Conservation (phyloP, 2,113 vertebrate species). For the Echinops telfairi region DNA sequence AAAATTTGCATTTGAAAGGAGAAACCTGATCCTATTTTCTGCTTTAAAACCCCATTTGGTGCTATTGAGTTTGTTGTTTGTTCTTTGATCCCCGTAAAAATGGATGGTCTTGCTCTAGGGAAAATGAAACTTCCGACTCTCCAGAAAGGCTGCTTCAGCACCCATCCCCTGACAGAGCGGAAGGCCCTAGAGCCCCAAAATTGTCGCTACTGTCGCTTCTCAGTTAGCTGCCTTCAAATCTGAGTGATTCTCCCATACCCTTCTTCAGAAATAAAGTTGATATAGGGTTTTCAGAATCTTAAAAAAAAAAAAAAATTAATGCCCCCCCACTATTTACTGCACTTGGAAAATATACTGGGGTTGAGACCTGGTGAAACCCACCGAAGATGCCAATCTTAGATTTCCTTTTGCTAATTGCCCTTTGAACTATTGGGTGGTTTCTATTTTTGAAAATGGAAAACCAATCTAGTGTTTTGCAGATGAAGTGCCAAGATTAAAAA, state of each 20-base stretch:
- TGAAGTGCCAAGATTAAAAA: not conserved
- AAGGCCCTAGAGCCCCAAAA: not conserved
- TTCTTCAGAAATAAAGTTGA: constrained; percentile 80
- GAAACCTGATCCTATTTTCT: constrained; percentile 83
- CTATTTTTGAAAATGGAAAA: not conserved
- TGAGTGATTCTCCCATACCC: constrained; percentile 52
- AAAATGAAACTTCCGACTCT: constrained; percentile 57
- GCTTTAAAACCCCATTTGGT: constrained; percentile 86
- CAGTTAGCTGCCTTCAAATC: constrained; percentile 54
- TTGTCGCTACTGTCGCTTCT: constrained; percentile 43
- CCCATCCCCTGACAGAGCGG: not conserved
- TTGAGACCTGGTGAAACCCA: not conserved
- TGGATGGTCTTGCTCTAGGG: constrained; percentile 60
- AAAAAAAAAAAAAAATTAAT: constrained; percentile 11
- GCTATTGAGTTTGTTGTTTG: constrained; percentile 84
- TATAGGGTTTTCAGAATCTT: constrained; percentile 78
- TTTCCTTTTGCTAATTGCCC: not conserved
- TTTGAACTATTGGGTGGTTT: constrained; percentile 6
- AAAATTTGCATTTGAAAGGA: constrained; percentile 85
- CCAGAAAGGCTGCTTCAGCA: constrained; percentile 40
- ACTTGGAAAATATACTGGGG: constrained; percentile 7
- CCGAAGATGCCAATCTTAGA: not conserved
- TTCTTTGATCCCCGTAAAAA: constrained; percentile 76
- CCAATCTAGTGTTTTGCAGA: not conserved
- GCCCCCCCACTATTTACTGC: not conserved